Percentiles rank a stretch among this genome's conserved stretches.
These are phyloP conservation scores for Hypolimnas misippus DNA, from an alignment of 2,888 invertebrate genomes.

Conservation along the genomic window DNA sequence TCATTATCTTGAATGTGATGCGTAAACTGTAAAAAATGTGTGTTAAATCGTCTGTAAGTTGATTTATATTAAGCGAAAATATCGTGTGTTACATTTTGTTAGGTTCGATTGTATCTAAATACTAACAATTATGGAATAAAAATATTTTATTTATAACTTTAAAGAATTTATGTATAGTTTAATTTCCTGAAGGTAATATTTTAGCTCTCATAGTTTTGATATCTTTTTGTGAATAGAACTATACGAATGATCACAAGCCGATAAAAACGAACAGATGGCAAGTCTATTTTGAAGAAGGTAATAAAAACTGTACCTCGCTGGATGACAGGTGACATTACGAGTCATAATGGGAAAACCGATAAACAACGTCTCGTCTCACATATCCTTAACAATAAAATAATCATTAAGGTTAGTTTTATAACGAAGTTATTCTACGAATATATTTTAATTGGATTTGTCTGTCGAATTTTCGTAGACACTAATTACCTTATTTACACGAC, in stretches of 20 bases:
- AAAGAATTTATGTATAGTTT: too few relatives aligned
- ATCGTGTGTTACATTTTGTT: too few relatives aligned
- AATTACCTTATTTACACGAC: slow-evolving; percentile 3
- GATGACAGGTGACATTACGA: not conserved
- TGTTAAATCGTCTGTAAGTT: too few relatives aligned
- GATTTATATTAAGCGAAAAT: too few relatives aligned
- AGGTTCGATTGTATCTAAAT: too few relatives aligned
- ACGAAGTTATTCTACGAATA: not conserved
- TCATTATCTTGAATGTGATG: too few relatives aligned
- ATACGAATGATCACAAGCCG: not conserved
- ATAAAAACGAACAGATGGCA: too few relatives aligned
- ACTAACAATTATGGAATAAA: too few relatives aligned
- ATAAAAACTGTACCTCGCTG: not conserved
- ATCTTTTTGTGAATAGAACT: not conserved
- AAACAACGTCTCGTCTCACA: not conserved
- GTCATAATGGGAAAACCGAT: slow-evolving; percentile 1
- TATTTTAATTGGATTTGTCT: not conserved
- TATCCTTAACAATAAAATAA: not conserved
- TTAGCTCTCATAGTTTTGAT: too few relatives aligned
- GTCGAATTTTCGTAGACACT: not conserved
- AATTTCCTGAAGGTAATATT: too few relatives aligned
- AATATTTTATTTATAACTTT: too few relatives aligned
- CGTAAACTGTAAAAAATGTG: too few relatives aligned
- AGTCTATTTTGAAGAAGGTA: not conserved
- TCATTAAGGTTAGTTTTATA: not conserved